Evolutionary conservation across 2,113 vertebrate genomes (phyloP).

Genomic region (Rallus limicola): DNA sequence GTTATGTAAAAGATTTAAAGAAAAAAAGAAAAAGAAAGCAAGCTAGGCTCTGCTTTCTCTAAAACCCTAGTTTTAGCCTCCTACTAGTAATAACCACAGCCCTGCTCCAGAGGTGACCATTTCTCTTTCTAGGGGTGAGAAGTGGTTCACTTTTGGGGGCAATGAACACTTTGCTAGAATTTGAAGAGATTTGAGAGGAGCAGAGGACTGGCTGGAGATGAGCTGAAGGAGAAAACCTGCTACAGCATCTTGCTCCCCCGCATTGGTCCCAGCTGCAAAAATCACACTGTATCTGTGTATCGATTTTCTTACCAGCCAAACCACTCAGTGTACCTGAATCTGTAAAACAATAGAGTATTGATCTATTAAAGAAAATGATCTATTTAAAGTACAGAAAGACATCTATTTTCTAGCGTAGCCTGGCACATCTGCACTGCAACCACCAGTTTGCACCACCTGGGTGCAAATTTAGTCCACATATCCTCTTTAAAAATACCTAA

Average conservation of each 20-base stretch:
- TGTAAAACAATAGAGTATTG: conserved; percentile 36
- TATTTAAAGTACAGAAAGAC: not conserved
- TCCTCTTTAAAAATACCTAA: not conserved
- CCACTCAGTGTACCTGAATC: conserved; percentile 2
- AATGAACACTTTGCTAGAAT: not conserved
- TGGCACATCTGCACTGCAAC: not conserved
- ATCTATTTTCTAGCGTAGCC: not conserved
- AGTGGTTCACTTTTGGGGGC: not conserved
- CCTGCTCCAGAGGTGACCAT: not conserved
- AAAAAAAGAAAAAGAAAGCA: not conserved
- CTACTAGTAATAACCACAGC: not conserved
- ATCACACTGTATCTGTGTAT: not conserved
- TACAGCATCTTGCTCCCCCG: not conserved
- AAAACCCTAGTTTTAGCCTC: not conserved
- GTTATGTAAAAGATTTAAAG: not conserved
- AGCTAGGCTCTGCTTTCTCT: not conserved
- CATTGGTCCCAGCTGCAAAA: not conserved
- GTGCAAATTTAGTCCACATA: not conserved
- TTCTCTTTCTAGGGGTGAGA: not conserved
- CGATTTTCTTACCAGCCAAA: conserved; percentile 38
- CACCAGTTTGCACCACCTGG: not conserved
- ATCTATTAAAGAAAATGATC: conserved; percentile 43
- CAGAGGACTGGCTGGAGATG: not conserved
- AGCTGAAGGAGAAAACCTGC: conserved; percentile 16
- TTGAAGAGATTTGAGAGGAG: not conserved